phyloP scores from a whole-genome alignment of 2,797 vertebrate species.

The Hydrophis major region DNA sequence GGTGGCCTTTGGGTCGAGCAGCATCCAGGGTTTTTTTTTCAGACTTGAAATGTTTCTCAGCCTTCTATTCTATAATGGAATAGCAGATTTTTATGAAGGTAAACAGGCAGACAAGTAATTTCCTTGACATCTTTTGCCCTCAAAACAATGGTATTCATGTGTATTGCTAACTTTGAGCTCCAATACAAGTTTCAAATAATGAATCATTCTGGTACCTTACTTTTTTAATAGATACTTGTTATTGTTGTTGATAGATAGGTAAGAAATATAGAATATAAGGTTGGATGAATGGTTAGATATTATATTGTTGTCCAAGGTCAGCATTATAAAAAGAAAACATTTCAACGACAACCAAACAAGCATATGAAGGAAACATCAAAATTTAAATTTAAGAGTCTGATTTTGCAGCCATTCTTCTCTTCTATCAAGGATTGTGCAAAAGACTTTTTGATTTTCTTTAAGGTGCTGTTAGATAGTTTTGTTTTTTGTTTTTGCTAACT shows the following conservation, averaged over 20 bases:
- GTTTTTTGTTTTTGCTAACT: not conserved
- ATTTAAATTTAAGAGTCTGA: not conserved
- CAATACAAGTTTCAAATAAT: conserved; percentile 5
- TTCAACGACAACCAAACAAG: not conserved
- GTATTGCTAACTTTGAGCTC: not conserved
- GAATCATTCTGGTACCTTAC: not conserved
- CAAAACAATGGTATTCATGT: not conserved
- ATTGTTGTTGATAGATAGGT: not conserved
- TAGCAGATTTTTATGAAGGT: not conserved
- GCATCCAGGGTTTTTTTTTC: not conserved
- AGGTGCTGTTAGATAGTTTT: not conserved
- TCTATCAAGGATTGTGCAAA: not conserved
- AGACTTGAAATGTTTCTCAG: conserved; percentile 7
- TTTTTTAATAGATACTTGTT: not conserved
- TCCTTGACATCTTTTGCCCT: conserved; percentile 17
- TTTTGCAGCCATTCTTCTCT: not conserved
- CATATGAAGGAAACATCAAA: not conserved
- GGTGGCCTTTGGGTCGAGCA: not conserved
- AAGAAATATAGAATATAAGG: not conserved
- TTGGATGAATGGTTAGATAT: not conserved
- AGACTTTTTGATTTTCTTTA: not conserved
- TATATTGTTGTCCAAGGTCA: not conserved
- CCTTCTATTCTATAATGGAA: not conserved
- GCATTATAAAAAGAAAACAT: not conserved
- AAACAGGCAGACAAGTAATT: conserved; percentile 17